Percentiles rank a stretch among this genome's conserved stretches.
These are phyloP conservation scores for Aphis craccivora DNA, from an alignment of 1,140 invertebrate species.

Conservation along the genomic window DNA sequence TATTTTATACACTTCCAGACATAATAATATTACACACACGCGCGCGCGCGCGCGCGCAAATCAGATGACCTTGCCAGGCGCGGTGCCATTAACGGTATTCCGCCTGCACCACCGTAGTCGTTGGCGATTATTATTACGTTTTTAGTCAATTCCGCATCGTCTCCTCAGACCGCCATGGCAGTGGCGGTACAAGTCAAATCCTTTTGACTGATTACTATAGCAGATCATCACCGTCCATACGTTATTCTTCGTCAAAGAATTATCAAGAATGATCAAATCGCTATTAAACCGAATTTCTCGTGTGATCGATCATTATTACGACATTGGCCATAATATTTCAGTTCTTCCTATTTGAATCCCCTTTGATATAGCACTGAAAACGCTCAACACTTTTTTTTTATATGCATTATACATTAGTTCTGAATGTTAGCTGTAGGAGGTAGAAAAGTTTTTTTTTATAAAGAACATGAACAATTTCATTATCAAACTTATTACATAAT, in stretches of 20 bases:
- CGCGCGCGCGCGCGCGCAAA: not conserved
- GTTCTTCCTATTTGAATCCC: too few species aligned
- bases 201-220: slow-evolving; percentile 26
- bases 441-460: not conserved
- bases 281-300: not conserved
- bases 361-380: not conserved
- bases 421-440: not conserved
- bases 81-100: slow-evolving; percentile 51
- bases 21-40: not conserved
- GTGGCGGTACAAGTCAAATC: not conserved
- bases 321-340: too few species aligned
- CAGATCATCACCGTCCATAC: not conserved
- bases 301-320: not conserved
- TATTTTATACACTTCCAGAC: not conserved
- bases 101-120: not conserved
- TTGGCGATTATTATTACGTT: slow-evolving; percentile 37
- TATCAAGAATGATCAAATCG: not conserved
- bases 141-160: slow-evolving; percentile 6
- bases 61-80: slow-evolving; percentile 46
- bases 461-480: too few species aligned
- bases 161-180: not conserved
- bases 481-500: too few species aligned
- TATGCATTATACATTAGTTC: not conserved
- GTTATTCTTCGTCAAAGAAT: not conserved
- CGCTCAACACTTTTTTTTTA: not conserved